Percentiles rank a stretch among this genome's conserved stretches.
These are phyloP conservation scores for Yponomeuta plumbellus DNA, from an alignment of 2,888 invertebrate species.

Conservation along the genomic window DNA sequence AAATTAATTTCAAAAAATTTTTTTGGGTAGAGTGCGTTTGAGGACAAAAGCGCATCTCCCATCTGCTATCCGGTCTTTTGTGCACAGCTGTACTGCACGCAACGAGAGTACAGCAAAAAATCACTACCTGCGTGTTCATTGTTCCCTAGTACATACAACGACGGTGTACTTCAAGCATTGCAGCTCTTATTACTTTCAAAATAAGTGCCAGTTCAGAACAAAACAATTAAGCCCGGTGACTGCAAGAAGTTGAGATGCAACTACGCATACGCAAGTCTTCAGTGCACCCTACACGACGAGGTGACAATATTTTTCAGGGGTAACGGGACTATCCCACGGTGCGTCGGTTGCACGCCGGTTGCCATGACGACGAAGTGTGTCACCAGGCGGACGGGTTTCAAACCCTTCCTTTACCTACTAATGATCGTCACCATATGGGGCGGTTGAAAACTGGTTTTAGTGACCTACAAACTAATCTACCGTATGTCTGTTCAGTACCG, in stretches of 20 bases:
- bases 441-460: constrained; percentile 58
- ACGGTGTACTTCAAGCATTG: constrained; percentile 4
- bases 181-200: too few species aligned
- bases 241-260: background rate
- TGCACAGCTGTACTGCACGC: constrained; percentile 50
- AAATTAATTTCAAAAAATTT: background rate
- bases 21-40: background rate
- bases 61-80: constrained; percentile 60
- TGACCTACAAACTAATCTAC: constrained; percentile 20
- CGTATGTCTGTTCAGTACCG: background rate
- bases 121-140: background rate
- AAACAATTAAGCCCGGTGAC: too few species aligned
- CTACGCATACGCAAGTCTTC: background rate
- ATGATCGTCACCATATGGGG: constrained; percentile 44
- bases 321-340: background rate
- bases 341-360: background rate
- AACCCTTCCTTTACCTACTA: background rate
- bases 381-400: constrained; percentile 27
- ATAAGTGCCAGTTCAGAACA: too few species aligned
- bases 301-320: background rate
- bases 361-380: background rate
- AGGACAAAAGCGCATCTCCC: constrained; percentile 49
- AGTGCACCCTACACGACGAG: background rate
- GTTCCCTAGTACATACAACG: constrained; percentile 19
- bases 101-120: constrained; percentile 21